Base-by-base conservation (phyloP, 2,888 invertebrate genomes). In the Nipponacmea schrenckii region DNA sequence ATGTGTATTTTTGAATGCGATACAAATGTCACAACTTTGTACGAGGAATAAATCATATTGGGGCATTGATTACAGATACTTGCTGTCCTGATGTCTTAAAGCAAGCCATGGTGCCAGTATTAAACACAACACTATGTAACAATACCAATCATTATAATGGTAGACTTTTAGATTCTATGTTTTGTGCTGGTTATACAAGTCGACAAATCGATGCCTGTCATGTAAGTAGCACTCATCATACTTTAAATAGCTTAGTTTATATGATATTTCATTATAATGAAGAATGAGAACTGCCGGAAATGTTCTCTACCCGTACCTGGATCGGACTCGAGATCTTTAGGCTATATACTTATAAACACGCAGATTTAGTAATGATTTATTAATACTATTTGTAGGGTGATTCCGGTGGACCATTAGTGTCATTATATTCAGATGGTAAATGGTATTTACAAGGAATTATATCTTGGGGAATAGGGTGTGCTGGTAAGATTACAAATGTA, bases 401-500 rank as follows among this genome's bases (percentile, higher is more conserved):
- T 72, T 82, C 82, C 10, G 84, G 84, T 10, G 84, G 84, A 0
- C 84, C 84, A 0, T 75, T 82, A 24, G 80, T 81, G 31, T 77
- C 80, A 68, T 73, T 76, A 65, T 46, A 70, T 7, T 50, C 62
- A 12, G 66, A 67, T 27, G 76, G 74, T 10, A 67, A 70, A 20
- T 84, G 84, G 84, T 74, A 78, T 45, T 65, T 82, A 45, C 76
- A 81, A 24, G 84, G 84, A 17, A 77, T 84, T 17, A 81, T 80
- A 8, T 84, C 85, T 17, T 82, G 84, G 79, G 83, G 83, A 3
- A 72, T 79, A 24, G 74, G 83, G 2, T 83, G 84, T 77, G 84
- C 81, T 73, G 79, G 83, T 80, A 68, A 50, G 72, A 70, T 44
- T 27, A 14, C 17, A 3, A 20, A 20, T n/a, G 24, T 44, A 27